Evolutionary conservation across 2,113 vertebrate genomes (phyloP).

Genomic region (Vulpes lagopus): DNA sequence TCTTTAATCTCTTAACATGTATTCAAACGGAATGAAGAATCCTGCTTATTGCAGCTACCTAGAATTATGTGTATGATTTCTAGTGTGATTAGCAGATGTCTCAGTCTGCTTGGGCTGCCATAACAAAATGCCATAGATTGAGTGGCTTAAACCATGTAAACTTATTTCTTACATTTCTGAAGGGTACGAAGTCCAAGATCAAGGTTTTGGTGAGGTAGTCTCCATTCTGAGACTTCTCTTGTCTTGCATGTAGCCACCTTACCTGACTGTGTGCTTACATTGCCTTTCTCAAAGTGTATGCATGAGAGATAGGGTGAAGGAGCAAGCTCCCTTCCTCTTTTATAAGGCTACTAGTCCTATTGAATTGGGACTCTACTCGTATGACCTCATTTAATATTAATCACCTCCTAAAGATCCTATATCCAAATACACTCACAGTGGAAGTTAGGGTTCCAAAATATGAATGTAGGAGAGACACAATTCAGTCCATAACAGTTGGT

Average conservation of each 20-base stretch:
- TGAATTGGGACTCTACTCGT: background rate
- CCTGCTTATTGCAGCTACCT: background rate
- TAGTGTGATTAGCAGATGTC: background rate
- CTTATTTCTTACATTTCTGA: background rate
- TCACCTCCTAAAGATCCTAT: background rate
- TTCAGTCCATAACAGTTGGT: background rate
- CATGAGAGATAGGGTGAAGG: background rate
- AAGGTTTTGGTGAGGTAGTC: background rate
- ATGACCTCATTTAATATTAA: background rate
- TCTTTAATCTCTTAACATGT: background rate
- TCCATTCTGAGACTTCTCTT: background rate
- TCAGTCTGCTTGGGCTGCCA: background rate
- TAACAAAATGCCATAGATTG: background rate
- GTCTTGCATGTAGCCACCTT: background rate
- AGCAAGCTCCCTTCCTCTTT: background rate
- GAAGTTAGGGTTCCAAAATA: background rate
- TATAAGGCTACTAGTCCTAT: background rate
- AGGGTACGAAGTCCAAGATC: background rate
- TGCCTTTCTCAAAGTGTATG: background rate
- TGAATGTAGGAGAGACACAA: background rate
- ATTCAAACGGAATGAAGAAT: constrained; percentile 6
- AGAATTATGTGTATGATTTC: background rate
- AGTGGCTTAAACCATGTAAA: background rate
- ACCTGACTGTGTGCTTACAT: background rate
- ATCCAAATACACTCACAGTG: background rate